Conservation (phyloP, 53 echinoderm and acorn worm species). For the Crossaster papposus region DNA sequence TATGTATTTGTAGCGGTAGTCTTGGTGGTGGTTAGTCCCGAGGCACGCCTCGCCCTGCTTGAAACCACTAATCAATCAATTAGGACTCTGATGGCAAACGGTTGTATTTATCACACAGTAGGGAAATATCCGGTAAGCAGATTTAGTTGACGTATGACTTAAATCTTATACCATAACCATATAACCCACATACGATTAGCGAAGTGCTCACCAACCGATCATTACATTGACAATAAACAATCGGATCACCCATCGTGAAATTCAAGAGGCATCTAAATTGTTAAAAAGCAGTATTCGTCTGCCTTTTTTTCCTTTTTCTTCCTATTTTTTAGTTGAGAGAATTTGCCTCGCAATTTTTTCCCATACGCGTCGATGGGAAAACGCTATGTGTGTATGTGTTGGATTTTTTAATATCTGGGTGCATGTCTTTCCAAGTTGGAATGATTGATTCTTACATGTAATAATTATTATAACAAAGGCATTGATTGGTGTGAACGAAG, state of each 20-base stretch:
- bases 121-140: neutral
- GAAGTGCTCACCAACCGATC: neutral
- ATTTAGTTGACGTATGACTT: neutral
- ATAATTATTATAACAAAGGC: neutral
- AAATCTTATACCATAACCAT: neutral
- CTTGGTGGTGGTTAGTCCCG: neutral
- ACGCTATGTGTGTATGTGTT: constrained; percentile 13
- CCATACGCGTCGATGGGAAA: constrained; percentile 35
- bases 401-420: constrained; percentile 22
- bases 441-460: constrained; percentile 23
- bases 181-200: neutral
- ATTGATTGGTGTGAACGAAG: constrained; percentile 1
- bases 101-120: neutral
- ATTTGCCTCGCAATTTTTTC: constrained; percentile 69
- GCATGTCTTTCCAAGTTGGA: constrained; percentile 18
- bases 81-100: neutral
- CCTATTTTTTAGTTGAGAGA: constrained; percentile 65
- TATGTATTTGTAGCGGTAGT: constrained; percentile 34
- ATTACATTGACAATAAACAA: neutral
- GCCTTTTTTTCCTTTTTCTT: constrained; percentile 32
- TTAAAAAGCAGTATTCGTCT: constrained; percentile 19
- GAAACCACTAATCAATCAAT: neutral
- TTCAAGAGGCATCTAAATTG: constrained; percentile 40
- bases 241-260: neutral
- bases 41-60: neutral